Conservation (phyloP, 2,797 vertebrate species). For the Megalops cyprinoides region DNA sequence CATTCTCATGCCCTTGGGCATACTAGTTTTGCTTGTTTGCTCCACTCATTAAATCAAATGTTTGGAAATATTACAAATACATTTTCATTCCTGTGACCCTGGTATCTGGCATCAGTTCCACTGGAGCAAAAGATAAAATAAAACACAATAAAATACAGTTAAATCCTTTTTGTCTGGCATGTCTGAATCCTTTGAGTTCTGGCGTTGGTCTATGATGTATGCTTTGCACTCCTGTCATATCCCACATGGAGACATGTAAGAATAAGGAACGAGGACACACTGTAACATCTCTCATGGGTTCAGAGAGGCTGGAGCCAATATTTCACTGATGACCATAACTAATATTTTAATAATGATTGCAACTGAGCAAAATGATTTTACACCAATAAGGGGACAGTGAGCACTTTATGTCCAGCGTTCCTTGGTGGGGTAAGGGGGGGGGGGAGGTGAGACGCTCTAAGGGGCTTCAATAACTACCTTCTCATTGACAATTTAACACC, state of each 20-base stretch:
- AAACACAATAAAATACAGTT: background rate
- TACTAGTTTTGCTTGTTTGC: background rate
- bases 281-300: no score
- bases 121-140: background rate
- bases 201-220: no score
- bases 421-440: background rate
- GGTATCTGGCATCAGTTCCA: background rate
- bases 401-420: background rate
- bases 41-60: background rate
- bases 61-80: background rate
- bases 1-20: background rate
- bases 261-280: no score
- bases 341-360: constrained; percentile 2
- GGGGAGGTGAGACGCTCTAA: background rate
- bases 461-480: constrained; percentile 28
- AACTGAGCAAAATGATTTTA: background rate
- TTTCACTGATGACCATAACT: no score
- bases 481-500: constrained; percentile 37
- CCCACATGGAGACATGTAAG: no score
- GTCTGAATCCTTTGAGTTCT: no score
- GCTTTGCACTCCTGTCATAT: no score
- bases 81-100: background rate
- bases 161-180: no score
- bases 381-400: background rate
- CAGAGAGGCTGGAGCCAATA: no score